Evolutionary conservation across 2,113 vertebrate species (phyloP).

Genomic region (Macrotus californicus): DNA sequence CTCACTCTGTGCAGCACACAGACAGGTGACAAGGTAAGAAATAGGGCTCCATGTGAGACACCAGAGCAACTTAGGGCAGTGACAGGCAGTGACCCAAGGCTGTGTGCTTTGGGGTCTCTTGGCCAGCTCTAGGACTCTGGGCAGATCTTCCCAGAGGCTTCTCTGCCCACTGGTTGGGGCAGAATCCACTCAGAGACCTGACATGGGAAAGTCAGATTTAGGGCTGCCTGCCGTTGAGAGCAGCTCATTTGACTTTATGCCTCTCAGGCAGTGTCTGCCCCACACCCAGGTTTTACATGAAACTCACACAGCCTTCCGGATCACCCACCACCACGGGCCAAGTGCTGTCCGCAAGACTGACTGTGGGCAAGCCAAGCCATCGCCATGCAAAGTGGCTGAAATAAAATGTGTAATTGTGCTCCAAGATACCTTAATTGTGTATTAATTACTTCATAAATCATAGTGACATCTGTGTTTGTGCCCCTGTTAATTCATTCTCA

Average conservation of each 20-base stretch:
- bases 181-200: neutral
- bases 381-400: conserved; percentile 14
- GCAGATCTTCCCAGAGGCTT: neutral
- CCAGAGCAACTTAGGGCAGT: neutral
- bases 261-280: neutral
- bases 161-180: neutral
- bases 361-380: neutral
- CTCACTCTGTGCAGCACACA: neutral
- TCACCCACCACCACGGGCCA: neutral
- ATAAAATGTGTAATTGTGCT: conserved; percentile 76
- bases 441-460: conserved; percentile 94
- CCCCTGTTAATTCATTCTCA: conserved; percentile 77
- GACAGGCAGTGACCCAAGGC: neutral
- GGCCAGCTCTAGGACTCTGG: neutral
- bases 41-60: rapidly evolving
- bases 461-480: conserved; percentile 83
- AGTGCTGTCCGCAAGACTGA: neutral
- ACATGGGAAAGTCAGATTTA: neutral
- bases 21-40: neutral
- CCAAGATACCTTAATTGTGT: conserved; percentile 86
- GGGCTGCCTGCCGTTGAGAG: neutral
- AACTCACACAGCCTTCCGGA: neutral
- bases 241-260: neutral
- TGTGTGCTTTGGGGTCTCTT: neutral
- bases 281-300: neutral